Base-by-base conservation (phyloP, 2,797 vertebrate genomes). In the Oreortyx pictus region DNA sequence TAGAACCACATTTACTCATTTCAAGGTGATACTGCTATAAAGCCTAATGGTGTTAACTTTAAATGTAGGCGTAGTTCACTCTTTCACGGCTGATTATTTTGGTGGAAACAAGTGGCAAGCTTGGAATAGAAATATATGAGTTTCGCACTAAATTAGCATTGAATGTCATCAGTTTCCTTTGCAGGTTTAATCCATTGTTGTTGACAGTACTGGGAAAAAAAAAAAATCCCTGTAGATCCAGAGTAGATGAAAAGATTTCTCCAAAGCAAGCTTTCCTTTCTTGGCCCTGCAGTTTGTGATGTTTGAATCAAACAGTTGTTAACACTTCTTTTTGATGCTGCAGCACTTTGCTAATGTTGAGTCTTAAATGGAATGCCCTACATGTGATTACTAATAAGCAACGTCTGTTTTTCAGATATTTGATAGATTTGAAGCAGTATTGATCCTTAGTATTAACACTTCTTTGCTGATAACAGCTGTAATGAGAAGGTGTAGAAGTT, bases 51-150 rank as follows among this genome's bases (percentile, higher is more conserved):
- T 70, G 66, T 74, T 60, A 72, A 60, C 56, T 89, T 90, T 67
- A 92, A 78, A 78, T 77, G 80, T 66, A 85, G 60, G 4, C 47
- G 52, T 83, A 89, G 66, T 83, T 92, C 56, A 59, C 31, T 59
- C 49, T 89, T 81, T 83, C 56, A 67, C 31, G 75, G 66, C 47
- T 79, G 67, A 86, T 88, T 90, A 50, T 78, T 94, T 87, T 93
- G 50, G 47, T 89, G 44, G 62, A 46, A 92, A 33, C 68, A 41
- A 41, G 70, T 70, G 62, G n/a, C 41, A 56, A 75, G 33, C 89
- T 92, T 87, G 80, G 90, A 92, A 91, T 54, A 83, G 67, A 86
- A 86, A 47, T 41, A 33, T 56, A 82, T 75, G 73, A 81, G 16
- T 90, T 92, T 46, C 50, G 46, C 44, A 20, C 59, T 39, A 43